These are phyloP conservation scores for Struthio camelus DNA, from an alignment of 2,113 vertebrate species.

Conservation along the genomic window DNA sequence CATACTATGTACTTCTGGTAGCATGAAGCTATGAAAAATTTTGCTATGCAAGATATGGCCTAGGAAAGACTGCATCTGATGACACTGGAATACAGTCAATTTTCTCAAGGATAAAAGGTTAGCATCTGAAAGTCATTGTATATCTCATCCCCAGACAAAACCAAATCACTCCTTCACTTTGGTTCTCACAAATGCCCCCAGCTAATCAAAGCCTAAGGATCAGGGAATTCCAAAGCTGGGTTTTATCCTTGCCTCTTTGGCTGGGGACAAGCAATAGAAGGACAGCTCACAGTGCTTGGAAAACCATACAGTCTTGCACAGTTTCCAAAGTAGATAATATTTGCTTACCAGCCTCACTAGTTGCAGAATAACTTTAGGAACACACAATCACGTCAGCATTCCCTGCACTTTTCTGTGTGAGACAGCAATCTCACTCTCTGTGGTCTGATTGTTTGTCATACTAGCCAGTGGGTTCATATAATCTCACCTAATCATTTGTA, in stretches of 20 bases:
- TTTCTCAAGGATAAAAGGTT: neutral
- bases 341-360: neutral
- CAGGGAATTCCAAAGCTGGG: neutral
- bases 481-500: neutral
- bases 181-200: neutral
- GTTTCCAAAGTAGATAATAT: neutral
- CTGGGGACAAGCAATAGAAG: neutral
- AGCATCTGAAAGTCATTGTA: neutral
- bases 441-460: slow-evolving; percentile 23
- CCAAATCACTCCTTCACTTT: too few species aligned
- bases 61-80: neutral
- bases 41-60: neutral
- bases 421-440: neutral
- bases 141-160: neutral
- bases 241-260: neutral
- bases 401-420: neutral
- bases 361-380: neutral
- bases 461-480: neutral
- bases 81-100: neutral
- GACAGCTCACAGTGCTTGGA: neutral
- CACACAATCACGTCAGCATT: neutral
- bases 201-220: neutral
- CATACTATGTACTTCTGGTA: neutral
- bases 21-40: neutral
- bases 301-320: neutral